Conservation (phyloP, 2,113 vertebrate species). For the Coturnix japonica region DNA sequence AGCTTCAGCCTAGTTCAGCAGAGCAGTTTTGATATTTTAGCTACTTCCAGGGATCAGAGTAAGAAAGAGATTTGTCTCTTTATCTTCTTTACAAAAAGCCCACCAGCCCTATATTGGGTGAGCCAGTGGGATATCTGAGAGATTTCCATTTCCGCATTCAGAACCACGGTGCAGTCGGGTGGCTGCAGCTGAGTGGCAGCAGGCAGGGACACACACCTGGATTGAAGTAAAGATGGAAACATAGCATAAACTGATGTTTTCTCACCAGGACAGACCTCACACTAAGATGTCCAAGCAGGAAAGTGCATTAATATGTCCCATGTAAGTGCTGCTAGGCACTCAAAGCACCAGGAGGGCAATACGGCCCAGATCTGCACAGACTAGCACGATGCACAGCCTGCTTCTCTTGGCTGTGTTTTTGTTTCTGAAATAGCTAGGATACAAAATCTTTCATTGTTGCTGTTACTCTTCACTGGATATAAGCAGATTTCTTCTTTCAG, state of each 20-base stretch:
- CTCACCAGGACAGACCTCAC: neutral
- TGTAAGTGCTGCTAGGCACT: neutral
- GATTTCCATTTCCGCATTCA: neutral
- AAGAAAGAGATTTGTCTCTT: neutral
- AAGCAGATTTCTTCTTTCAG: conserved; percentile 10
- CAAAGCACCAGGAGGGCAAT: fast-evolving
- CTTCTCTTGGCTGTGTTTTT: neutral
- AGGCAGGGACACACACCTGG: neutral
- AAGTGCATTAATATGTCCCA: neutral
- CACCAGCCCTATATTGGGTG: neutral
- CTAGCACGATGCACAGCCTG: fast-evolving
- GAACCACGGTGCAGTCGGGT: neutral
- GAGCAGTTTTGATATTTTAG: neutral
- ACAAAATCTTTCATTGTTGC: neutral
- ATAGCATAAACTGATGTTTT: neutral
- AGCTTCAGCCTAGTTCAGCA: neutral
- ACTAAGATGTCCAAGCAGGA: neutral
- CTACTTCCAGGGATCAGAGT: neutral
- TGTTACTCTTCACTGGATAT: neutral
- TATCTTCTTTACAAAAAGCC: neutral
- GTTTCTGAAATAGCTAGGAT: conserved; percentile 29
- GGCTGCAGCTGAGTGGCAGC: fast-evolving
- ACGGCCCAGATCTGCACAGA: neutral
- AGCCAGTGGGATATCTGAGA: neutral
- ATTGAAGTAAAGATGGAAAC: neutral